phyloP scores from a whole-genome alignment of 2,113 vertebrate species.

The Mohoua ochrocephala region DNA sequence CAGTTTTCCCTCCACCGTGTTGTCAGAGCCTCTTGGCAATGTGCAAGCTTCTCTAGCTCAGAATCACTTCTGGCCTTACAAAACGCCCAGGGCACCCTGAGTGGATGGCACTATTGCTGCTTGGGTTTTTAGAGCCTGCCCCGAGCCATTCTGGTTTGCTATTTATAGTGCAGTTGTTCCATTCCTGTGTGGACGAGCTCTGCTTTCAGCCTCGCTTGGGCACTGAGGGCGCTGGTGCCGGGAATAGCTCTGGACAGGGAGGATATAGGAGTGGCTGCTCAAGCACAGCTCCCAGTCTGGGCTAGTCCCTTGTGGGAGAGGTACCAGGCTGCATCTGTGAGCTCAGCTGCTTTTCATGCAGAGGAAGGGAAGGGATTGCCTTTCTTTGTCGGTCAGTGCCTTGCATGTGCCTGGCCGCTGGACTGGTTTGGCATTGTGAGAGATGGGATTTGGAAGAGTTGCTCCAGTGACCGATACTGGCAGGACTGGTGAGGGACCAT shows the following conservation, averaged over 20 bases:
- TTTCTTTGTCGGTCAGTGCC: not conserved
- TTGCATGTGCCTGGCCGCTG: not conserved
- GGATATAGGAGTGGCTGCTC: not conserved
- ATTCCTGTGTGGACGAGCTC: not conserved
- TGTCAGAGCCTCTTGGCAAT: not conserved
- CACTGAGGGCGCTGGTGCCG: constrained; percentile 2
- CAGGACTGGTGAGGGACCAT: not conserved
- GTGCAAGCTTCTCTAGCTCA: not conserved
- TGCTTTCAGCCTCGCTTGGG: constrained; percentile 36
- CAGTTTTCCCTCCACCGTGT: not conserved
- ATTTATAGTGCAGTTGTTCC: constrained; percentile 56
- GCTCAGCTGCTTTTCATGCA: not conserved
- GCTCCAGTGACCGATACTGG: not conserved
- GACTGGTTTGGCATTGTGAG: not conserved
- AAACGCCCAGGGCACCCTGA: not conserved
- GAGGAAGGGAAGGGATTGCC: not conserved
- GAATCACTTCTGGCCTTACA: not conserved
- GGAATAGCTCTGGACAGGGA: constrained; percentile 53
- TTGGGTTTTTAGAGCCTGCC: not conserved
- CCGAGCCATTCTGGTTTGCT: not conserved
- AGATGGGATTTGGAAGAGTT: not conserved
- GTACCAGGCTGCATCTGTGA: not conserved
- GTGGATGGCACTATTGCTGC: not conserved
- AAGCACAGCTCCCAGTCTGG: not conserved
- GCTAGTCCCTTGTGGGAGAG: not conserved